Conservation (phyloP, 2,113 vertebrate species). For the cattle (Bos taurus) region ARS-UCD2.0 NC_037340.1:80800001-80800500, state of each 20-base stretch:
- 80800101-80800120: background rate
- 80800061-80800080: background rate
- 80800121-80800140: background rate
- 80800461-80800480: background rate
- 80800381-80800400: background rate
- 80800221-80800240: background rate
- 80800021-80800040: background rate
- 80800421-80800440: background rate
- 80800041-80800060: background rate
- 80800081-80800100: background rate
- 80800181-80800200: background rate
- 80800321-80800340: no score
- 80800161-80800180: background rate
- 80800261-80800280: background rate
- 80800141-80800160: background rate
- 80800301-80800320: background rate
- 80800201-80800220: background rate
- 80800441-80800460: rapidly evolving
- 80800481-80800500: background rate
- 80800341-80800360: background rate
- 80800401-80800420: background rate
- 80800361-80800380: background rate
- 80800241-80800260: background rate
- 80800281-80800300: background rate
- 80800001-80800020: background rate